These are phyloP conservation scores for Brachyrhaphis roseni DNA, from an alignment of 2,797 vertebrate species.

Conservation along the genomic window DNA sequence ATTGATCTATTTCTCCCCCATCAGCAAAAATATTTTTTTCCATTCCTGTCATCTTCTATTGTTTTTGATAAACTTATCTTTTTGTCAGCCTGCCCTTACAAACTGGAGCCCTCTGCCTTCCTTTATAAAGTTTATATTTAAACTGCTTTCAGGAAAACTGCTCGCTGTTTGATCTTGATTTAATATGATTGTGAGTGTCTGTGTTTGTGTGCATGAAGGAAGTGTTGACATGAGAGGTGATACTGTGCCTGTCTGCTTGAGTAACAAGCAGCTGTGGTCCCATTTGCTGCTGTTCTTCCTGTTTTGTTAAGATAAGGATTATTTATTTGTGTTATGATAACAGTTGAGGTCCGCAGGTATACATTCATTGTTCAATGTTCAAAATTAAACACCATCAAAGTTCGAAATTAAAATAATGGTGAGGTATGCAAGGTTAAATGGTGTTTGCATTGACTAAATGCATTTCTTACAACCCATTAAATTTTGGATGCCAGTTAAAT, in stretches of 20 bases:
- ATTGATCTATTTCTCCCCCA: background rate
- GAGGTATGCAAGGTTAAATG: background rate
- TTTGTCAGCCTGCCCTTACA: slow-evolving; percentile 2
- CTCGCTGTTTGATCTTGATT: slow-evolving; percentile 57
- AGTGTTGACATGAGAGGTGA: slow-evolving; percentile 49
- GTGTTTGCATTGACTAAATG: background rate
- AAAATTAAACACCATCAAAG: background rate
- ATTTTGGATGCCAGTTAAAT: background rate
- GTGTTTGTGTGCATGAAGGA: slow-evolving; percentile 18
- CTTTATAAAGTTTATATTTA: slow-evolving; percentile 37
- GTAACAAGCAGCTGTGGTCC: slow-evolving; percentile 30
- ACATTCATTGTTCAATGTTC: slow-evolving; percentile 29
- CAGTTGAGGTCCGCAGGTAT: slow-evolving; percentile 25
- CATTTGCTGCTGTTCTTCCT: slow-evolving; percentile 33
- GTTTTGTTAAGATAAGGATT: background rate
- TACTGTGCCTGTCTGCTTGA: slow-evolving; percentile 45
- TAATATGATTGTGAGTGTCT: slow-evolving; percentile 31
- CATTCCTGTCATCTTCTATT: background rate
- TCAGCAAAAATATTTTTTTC: background rate
- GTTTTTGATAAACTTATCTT: slow-evolving; percentile 3
- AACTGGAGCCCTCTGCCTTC: slow-evolving; percentile 19
- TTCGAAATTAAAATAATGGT: background rate
- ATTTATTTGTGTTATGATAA: slow-evolving; percentile 20
- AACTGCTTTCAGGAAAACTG: slow-evolving; percentile 46
- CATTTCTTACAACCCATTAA: background rate